Evolutionary conservation across 1,140 invertebrate genomes (phyloP), one percentile per base, ranked within the genome.

Genomic region (Drosophila watanabei): DNA sequence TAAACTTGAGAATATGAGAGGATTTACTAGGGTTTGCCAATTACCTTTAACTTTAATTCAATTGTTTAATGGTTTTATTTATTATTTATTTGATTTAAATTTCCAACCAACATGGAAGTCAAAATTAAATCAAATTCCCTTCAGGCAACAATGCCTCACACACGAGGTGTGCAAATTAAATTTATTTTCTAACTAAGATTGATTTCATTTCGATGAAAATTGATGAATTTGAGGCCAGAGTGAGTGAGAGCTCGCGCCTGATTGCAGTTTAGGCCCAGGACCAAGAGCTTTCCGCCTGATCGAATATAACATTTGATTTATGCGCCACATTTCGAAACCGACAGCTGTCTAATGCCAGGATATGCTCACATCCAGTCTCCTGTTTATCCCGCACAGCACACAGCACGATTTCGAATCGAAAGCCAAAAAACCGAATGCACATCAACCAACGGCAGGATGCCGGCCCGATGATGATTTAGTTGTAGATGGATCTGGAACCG

Each of bases 291-390:
- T 62, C 32, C 70, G 68, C 72, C 64, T 48, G 49, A 77, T 66
- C 60, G 58, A 69, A 65, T 68, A 72, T 51, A 61, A 57, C 70
- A 62, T 80, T 88, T 89, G 80, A 87, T 87, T 87, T 78, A 89
- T 82, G 73, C 66, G 35, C 62, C 58, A 41, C 62, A 66, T 82
- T 83, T 49, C 70, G 41, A n/a, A 66, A 68, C 70, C 71, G 81
- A 83, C 81, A 84, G 76, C 81, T 83, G 81, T 80, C 81, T 75
- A 71, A 77, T 87, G 81, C 68, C 85, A 75, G 72, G 71, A 65
- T 62, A 59, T 59, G 43, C 64, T 59, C 43, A 61, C 64, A 78
- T 41, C 43, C 58, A 75, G 24, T 46, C 37, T 33, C 18, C 39
- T 61, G 24, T 35, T 37, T 18, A 66, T 10, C 43, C 24, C 48